Evolutionary conservation across 1,140 invertebrate genomes (phyloP).

Genomic region (Drosophila nebulosa): DNA sequence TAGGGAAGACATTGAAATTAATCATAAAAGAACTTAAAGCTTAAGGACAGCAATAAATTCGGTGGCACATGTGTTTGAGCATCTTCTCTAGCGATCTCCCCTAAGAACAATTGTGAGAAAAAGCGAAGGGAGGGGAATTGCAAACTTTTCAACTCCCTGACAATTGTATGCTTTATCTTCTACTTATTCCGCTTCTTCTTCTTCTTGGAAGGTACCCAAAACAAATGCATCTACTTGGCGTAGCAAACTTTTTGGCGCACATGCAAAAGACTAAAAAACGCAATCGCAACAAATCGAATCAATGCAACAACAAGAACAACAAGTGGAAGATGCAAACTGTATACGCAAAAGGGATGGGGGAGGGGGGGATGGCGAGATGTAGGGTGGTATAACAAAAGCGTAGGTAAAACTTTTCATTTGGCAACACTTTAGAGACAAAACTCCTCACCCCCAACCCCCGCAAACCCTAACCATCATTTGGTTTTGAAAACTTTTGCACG

Average conservation of each 20-base stretch:
- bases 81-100: slow-evolving; percentile 7
- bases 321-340: slow-evolving; percentile 3
- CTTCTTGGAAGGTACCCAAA: background rate
- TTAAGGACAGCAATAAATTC: slow-evolving; percentile 56
- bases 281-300: slow-evolving; percentile 78
- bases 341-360: background rate
- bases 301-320: slow-evolving; percentile 58
- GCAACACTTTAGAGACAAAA: slow-evolving; percentile 60
- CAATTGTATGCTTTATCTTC: slow-evolving; percentile 10
- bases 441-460: background rate
- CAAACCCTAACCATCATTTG: too few relatives aligned
- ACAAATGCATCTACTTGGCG: slow-evolving; percentile 3
- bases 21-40: slow-evolving; percentile 63
- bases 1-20: slow-evolving; percentile 36
- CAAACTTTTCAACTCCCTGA: slow-evolving; percentile 21
- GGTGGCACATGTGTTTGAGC: slow-evolving; percentile 19
- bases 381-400: slow-evolving; percentile 20
- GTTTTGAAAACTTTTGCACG: slow-evolving; percentile 23
- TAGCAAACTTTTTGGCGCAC: slow-evolving; percentile 54
- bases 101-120: slow-evolving; percentile 47
- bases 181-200: too few relatives aligned
- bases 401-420: slow-evolving; percentile 66
- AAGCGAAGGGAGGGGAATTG: slow-evolving; percentile 27
- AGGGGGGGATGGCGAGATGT: background rate
- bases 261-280: slow-evolving; percentile 76